phyloP scores from a whole-genome alignment of 2,888 invertebrate genomes.

The Lymantria dispar region DNA sequence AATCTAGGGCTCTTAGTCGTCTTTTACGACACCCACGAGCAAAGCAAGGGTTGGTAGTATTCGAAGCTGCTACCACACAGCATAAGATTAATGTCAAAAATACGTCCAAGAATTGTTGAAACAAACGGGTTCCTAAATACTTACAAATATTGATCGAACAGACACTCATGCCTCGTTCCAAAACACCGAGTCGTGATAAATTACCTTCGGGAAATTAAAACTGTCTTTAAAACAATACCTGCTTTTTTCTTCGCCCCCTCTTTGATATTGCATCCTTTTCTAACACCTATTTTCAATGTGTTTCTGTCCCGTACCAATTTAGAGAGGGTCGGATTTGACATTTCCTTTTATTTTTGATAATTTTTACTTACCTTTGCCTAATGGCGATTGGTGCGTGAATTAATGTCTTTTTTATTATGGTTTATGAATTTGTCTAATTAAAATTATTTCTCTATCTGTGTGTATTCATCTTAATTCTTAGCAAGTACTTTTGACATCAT shows the following conservation, averaged over 20 bases:
- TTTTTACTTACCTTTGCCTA: conserved; percentile 23
- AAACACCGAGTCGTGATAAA: conserved; percentile 68
- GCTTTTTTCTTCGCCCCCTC: conserved; percentile 57
- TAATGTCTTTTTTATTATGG: conserved; percentile 20
- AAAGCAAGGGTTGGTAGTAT: too few relatives aligned
- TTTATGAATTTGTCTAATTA: conserved; percentile 13
- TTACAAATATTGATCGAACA: conserved; percentile 54
- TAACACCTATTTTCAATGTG: conserved; percentile 10
- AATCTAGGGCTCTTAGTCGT: too few relatives aligned
- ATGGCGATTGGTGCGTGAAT: conserved; percentile 23
- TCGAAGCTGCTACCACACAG: too few relatives aligned
- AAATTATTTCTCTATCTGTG: neutral
- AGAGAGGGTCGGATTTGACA: conserved; percentile 30
- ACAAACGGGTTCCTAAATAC: conserved; percentile 24
- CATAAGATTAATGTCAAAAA: too few relatives aligned
- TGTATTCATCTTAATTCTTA: too few relatives aligned
- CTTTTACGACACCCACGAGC: too few relatives aligned
- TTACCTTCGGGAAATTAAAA: conserved; percentile 83
- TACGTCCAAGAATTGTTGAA: neutral
- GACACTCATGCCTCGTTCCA: conserved; percentile 46
- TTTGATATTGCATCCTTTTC: conserved; percentile 17
- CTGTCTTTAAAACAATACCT: conserved; percentile 80
- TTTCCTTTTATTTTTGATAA: conserved; percentile 20
- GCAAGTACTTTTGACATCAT: too few relatives aligned
- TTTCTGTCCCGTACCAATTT: conserved; percentile 25